Evolutionary conservation across 2,888 invertebrate genomes (phyloP).

Genomic region (Drosophila longiperda): DNA sequence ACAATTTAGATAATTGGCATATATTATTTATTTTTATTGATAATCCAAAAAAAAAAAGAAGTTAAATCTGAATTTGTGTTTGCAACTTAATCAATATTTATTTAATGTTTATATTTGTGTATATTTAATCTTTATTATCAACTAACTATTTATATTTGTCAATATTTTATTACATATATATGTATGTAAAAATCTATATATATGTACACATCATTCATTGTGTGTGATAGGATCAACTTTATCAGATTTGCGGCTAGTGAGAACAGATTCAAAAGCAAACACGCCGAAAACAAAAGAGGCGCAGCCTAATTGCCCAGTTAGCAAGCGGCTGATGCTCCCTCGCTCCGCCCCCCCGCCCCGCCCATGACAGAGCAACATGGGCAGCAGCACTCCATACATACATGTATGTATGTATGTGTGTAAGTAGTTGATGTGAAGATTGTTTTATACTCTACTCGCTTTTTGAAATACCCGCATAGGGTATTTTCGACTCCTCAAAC

Average conservation of each 20-base stretch:
- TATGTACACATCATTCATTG: conserved; percentile 7
- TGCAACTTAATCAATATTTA: neutral
- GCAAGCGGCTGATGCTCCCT: conserved; percentile 56
- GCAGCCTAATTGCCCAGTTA: conserved; percentile 75
- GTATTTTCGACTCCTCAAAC: neutral
- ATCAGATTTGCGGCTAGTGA: conserved; percentile 53
- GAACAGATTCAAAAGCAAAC: conserved; percentile 74
- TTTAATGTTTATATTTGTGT: neutral
- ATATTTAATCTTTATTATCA: neutral
- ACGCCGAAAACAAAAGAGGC: conserved; percentile 53
- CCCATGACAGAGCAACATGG: conserved; percentile 32
- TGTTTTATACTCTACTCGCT: conserved; percentile 25
- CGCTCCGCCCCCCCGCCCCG: conserved; percentile 36
- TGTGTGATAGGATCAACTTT: conserved; percentile 30
- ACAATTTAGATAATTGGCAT: neutral
- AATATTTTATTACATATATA: neutral
- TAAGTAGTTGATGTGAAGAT: conserved; percentile 76
- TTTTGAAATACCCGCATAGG: neutral
- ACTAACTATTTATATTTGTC: neutral
- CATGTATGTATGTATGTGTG: conserved; percentile 44
- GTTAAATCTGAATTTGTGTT: neutral
- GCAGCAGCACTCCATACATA: conserved; percentile 11
- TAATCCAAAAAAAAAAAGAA: neutral
- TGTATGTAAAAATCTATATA: neutral
- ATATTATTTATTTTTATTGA: neutral